These are phyloP conservation scores for Nephrotoma flavescens DNA, from an alignment of 2,888 invertebrate species.

Conservation along the genomic window DNA sequence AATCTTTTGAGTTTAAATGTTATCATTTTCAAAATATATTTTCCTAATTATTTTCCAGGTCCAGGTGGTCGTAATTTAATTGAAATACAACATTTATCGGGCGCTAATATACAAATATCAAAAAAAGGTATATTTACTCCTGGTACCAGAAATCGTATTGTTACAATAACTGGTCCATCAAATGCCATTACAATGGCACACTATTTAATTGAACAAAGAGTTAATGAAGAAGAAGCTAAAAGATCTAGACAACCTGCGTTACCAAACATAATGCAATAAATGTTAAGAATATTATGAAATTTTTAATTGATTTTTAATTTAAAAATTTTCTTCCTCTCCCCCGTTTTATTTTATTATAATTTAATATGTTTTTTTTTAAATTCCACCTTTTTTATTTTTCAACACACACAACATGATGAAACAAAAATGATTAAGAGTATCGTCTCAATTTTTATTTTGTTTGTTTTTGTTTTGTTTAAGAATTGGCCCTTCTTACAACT, in stretches of 20 bases:
- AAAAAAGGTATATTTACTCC: constrained; percentile 97
- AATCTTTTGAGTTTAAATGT: not conserved
- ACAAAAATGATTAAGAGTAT: not conserved
- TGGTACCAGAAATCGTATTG: constrained; percentile 93
- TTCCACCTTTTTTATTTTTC: not conserved
- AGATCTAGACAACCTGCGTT: constrained; percentile 79
- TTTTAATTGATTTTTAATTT: not conserved
- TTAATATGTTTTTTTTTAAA: not conserved
- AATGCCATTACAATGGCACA: constrained; percentile 84
- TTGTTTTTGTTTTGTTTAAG: not conserved
- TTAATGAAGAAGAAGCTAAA: constrained; percentile 90
- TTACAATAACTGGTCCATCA: constrained; percentile 83
- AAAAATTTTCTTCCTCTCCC: not conserved
- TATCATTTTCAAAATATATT: constrained; percentile 1
- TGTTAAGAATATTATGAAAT: not conserved
- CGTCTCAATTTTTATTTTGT: not conserved
- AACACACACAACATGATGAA: not conserved
- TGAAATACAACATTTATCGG: constrained; percentile 93
- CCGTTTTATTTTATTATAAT: not conserved
- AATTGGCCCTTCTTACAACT: not conserved
- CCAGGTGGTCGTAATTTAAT: constrained; percentile 92
- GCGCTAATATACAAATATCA: constrained; percentile 96
- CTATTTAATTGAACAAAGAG: constrained; percentile 91
- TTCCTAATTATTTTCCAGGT: constrained; percentile 35
- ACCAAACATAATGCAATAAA: constrained; percentile 22